Conservation (phyloP, 2,797 vertebrate genomes). For the Avahi laniger region DNA sequence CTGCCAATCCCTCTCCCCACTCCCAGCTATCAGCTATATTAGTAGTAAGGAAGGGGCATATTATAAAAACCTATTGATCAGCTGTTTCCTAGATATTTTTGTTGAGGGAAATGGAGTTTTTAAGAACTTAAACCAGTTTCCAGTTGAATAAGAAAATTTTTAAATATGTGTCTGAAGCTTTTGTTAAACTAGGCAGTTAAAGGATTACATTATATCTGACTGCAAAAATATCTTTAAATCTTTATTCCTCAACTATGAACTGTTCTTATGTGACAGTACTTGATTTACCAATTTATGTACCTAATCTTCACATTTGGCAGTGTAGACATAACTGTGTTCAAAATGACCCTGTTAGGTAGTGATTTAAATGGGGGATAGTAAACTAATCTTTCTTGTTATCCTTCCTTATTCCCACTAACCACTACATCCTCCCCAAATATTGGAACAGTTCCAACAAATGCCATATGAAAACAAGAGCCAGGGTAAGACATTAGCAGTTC, state of each 20-base stretch:
- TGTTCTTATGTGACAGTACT: not conserved
- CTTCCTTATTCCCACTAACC: not conserved
- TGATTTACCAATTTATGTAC: not conserved
- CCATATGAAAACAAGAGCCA: not conserved
- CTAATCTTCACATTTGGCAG: not conserved
- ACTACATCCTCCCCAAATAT: not conserved
- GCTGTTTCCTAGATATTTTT: not conserved
- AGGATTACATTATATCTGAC: not conserved
- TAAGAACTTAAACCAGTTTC: not conserved
- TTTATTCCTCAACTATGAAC: not conserved
- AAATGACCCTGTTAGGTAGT: not conserved
- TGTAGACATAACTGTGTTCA: not conserved
- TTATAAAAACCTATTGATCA: not conserved
- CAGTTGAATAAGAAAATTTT: slow-evolving; percentile 15
- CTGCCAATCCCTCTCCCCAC: not conserved
- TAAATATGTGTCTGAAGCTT: not conserved
- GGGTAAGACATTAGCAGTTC: slow-evolving; percentile 38
- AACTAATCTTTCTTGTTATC: not conserved
- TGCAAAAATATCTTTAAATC: not conserved
- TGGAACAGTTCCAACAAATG: not conserved
- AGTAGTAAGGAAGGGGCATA: not conserved
- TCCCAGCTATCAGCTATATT: not conserved
- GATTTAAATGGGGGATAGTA: not conserved
- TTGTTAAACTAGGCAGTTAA: not conserved
- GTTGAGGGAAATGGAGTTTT: not conserved